A percentile compares a stretch with the other conserved stretches of the same genome.
Conservation (phyloP, 2,113 vertebrate species). For the Tapirus terrestris region DNA sequence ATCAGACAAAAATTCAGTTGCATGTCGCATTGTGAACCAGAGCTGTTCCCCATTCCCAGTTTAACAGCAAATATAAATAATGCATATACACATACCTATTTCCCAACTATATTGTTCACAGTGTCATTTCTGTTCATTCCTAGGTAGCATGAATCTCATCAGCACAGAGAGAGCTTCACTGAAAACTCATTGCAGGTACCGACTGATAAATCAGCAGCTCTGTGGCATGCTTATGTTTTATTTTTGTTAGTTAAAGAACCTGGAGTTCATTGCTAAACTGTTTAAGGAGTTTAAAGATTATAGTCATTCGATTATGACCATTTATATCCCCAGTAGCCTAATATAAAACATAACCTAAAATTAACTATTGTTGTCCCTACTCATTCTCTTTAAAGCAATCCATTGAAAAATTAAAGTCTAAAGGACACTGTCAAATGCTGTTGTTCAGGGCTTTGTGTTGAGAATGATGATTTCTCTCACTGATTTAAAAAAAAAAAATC, state of each 20-base stretch:
- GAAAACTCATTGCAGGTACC: constrained; percentile 85
- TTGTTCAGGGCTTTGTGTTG: constrained; percentile 75
- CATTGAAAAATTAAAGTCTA: constrained; percentile 75
- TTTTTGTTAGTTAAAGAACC: constrained; percentile 83
- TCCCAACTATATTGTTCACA: constrained; percentile 92
- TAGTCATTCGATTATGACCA: constrained; percentile 83
- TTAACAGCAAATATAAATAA: constrained; percentile 87
- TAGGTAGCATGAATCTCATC: constrained; percentile 89
- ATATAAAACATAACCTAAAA: constrained; percentile 83
- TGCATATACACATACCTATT: constrained; percentile 86
- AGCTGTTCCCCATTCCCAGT: constrained; percentile 82
- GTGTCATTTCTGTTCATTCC: constrained; percentile 94
- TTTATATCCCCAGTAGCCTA: constrained; percentile 81
- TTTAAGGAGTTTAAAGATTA: constrained; percentile 79
- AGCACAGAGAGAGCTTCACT: constrained; percentile 89
- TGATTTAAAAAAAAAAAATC: constrained; percentile 55
- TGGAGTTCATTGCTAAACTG: constrained; percentile 80
- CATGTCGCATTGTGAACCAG: constrained; percentile 82
- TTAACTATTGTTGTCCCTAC: constrained; percentile 77
- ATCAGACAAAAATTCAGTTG: constrained; percentile 80
- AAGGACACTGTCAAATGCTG: constrained; percentile 81
- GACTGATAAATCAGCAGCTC: constrained; percentile 85
- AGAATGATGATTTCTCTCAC: constrained; percentile 67
- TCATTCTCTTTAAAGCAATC: constrained; percentile 81
- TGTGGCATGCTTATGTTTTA: constrained; percentile 88